These are phyloP conservation scores for Embidobia sp. DNA, from an alignment of 2,888 invertebrate genomes.

Conservation along the genomic window DNA sequence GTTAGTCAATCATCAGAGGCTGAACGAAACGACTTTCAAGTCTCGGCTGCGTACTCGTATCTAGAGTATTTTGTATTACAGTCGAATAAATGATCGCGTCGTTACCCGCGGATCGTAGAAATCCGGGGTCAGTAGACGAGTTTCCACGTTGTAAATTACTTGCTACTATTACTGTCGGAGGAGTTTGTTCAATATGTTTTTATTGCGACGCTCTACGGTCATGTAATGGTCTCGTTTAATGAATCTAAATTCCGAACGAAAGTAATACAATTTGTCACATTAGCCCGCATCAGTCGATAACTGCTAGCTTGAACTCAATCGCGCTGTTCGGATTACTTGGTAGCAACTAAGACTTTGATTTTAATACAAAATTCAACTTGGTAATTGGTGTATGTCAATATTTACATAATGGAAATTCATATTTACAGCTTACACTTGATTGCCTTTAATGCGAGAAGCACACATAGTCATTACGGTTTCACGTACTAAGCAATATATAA, in stretches of 20 bases:
- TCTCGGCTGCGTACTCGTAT: too few relatives aligned
- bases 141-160: slow-evolving; percentile 20
- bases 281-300: not conserved
- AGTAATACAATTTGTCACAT: not conserved
- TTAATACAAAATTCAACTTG: not conserved
- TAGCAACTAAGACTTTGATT: too few relatives aligned
- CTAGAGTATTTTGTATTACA: too few relatives aligned
- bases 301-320: too few relatives aligned
- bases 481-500: too few relatives aligned
- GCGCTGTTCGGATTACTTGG: too few relatives aligned
- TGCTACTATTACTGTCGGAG: slow-evolving; percentile 18
- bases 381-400: not conserved
- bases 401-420: slow-evolving; percentile 9
- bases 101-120: not conserved
- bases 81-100: not conserved
- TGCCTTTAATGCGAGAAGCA: not conserved
- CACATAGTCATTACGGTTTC: too few relatives aligned
- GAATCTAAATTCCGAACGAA: not conserved
- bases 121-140: not conserved
- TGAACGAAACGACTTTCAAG: too few relatives aligned
- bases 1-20: too few relatives aligned
- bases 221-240: not conserved
- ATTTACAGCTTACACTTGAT: slow-evolving; percentile 1
- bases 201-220: too few relatives aligned
- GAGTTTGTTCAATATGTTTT: slow-evolving; percentile 12